Base-by-base conservation (phyloP, 2,113 vertebrate species). In the Ptilorrhoa leucosticta region DNA sequence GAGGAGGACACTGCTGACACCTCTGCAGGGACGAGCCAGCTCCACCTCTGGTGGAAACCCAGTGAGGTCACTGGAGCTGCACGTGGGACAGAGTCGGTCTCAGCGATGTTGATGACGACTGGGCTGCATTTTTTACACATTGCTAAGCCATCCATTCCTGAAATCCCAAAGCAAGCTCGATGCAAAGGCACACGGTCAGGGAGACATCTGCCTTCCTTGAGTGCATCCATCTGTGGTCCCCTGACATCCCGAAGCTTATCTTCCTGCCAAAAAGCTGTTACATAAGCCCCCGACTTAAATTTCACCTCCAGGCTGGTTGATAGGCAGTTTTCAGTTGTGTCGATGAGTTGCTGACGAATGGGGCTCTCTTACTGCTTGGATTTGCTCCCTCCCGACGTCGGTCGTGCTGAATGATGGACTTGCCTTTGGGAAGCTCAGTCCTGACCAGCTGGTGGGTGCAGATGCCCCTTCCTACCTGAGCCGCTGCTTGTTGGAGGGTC, bases 131-230 rank as follows among this genome's bases (percentile, higher is more conserved):
- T 94, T 93, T 94, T 39, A 78, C 66, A 84, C 90, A 72, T 98
- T 93, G 94, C 96, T 90, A 94, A 90, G 35, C 54, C 56, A 86
- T 58, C 97, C 96, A 96, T 97, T 97, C 95, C 90, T 93, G 80
- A 98, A 93, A 65, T 93, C 96, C 96, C 70, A 72, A 26, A 50
- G 91, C 95, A 96, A 93, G 94, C 92, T 85, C 58, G 22, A 87
- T 92, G 87, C 73, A 70, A 71, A 86, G 94, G 93, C 96, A 93
- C 91, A 96, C 61, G 48, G 40, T 51, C 5, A 72, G 71, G 30
- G 87, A 78, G 82, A 83, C 97, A 98, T 97, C 97, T 98, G 97
- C 83, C 93, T 96, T 91, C 89, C 96, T 93, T 97, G 95, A 97
- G 83, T 72, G 73, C 81, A 71, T 97, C 96, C 97, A 97, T 94